Evolutionary conservation across 2,797 vertebrate genomes (phyloP).

Genomic region (Syngnathus rostellatus): DNA sequence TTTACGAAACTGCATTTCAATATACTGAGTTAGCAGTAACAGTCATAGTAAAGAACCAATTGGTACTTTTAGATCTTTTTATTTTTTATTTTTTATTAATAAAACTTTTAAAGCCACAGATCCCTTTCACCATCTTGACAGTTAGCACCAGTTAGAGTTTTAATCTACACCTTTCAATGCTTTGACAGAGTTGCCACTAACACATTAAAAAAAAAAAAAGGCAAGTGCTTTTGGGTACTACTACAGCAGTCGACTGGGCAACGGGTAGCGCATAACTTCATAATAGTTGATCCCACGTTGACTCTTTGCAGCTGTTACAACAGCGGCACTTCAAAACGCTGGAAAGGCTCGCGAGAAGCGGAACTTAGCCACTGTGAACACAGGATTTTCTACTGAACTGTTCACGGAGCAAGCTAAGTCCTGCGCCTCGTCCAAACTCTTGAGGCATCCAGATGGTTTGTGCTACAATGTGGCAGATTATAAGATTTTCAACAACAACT

Average conservation of each 20-base stretch:
- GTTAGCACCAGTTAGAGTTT: no score
- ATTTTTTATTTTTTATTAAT: no score
- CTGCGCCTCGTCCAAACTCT: conserved; percentile 70
- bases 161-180: no score
- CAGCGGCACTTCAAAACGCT: conserved; percentile 5
- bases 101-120: no score
- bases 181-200: no score
- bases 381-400: conserved; percentile 66
- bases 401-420: conserved; percentile 80
- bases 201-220: not conserved
- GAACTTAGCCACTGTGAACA: conserved; percentile 91
- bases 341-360: conserved; percentile 68
- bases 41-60: not conserved
- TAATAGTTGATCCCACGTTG: conserved; percentile 9
- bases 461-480: not conserved
- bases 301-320: conserved; percentile 21
- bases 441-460: not conserved
- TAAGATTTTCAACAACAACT: no score
- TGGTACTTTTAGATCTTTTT: no score
- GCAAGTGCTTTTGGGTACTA: not conserved
- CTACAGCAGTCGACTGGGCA: not conserved
- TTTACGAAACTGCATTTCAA: not conserved
- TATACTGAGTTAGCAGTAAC: not conserved
- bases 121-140: no score
- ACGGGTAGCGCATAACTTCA: conserved; percentile 1